These are phyloP conservation scores for Euwallacea similis DNA, from an alignment of 1,140 invertebrate species.

Conservation along the genomic window DNA sequence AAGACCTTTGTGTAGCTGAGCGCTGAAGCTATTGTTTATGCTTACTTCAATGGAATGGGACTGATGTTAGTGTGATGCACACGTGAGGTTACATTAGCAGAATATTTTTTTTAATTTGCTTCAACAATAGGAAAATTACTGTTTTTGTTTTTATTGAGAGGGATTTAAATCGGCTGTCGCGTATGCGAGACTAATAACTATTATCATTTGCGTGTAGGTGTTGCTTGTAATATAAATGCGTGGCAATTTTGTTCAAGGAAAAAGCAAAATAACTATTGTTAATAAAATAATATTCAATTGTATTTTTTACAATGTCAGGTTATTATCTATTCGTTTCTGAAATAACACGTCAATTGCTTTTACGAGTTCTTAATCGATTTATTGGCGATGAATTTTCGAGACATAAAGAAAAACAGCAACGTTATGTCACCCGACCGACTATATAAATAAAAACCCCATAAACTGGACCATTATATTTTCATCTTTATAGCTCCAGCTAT, in stretches of 20 bases:
- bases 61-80: too few relatives aligned
- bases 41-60: too few relatives aligned
- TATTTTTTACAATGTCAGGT: too few relatives aligned
- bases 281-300: too few relatives aligned
- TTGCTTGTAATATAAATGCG: not conserved
- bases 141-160: not conserved
- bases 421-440: slow-evolving; percentile 2
- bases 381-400: slow-evolving; percentile 11
- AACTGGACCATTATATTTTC: slow-evolving; percentile 7
- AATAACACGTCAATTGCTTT: not conserved
- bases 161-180: not conserved
- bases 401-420: slow-evolving; percentile 2
- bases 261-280: not conserved
- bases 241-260: slow-evolving; percentile 6
- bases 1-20: too few relatives aligned
- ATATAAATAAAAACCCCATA: slow-evolving; percentile 10
- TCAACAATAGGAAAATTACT: not conserved
- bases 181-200: not conserved
- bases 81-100: not conserved
- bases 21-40: too few relatives aligned
- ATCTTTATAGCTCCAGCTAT: too few relatives aligned
- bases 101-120: slow-evolving; percentile 1
- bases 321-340: not conserved
- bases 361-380: slow-evolving; percentile 10
- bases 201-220: not conserved